phyloP scores from a whole-genome alignment of 64 coral and sea anemone species.

The Stichodactyla mertensii region DNA sequence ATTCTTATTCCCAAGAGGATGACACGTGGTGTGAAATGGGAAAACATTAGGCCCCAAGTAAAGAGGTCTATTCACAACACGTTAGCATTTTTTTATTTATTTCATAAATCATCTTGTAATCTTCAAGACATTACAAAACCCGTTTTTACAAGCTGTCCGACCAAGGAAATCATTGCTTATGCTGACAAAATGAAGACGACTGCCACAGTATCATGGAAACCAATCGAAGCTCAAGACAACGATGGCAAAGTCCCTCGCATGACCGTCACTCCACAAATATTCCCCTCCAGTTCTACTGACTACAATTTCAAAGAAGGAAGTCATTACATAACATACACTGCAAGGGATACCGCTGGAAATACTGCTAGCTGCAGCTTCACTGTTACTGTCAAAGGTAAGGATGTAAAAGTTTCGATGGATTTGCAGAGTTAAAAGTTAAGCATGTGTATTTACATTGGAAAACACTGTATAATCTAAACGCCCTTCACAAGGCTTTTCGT shows the following conservation, averaged over 20 bases:
- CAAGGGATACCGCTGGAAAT: slow-evolving; percentile 55
- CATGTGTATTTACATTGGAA: too few species aligned
- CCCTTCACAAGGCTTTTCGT: too few species aligned
- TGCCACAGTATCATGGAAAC: slow-evolving; percentile 48
- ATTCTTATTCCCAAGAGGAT: too few species aligned
- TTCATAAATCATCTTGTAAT: too few species aligned
- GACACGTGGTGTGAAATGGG: too few species aligned
- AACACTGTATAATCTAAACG: too few species aligned
- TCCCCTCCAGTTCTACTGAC: slow-evolving; percentile 16
- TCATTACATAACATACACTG: slow-evolving; percentile 30
- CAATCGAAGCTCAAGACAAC: slow-evolving; percentile 46
- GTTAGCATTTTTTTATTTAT: too few species aligned
- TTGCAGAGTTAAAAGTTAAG: too few species aligned
- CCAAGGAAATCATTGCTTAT: neutral
- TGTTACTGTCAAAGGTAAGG: slow-evolving; percentile 46
- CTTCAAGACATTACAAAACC: neutral
- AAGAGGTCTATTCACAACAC: too few species aligned
- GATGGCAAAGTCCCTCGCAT: slow-evolving; percentile 19
- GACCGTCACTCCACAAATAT: slow-evolving; percentile 6
- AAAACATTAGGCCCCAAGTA: too few species aligned
- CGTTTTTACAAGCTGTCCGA: neutral
- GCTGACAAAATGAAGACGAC: slow-evolving; percentile 47
- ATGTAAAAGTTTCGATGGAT: neutral
- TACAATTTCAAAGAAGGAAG: slow-evolving; percentile 31
- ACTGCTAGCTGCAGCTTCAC: slow-evolving; percentile 32